Conservation (phyloP, 2,113 vertebrate species). For the Anhinga anhinga region DNA sequence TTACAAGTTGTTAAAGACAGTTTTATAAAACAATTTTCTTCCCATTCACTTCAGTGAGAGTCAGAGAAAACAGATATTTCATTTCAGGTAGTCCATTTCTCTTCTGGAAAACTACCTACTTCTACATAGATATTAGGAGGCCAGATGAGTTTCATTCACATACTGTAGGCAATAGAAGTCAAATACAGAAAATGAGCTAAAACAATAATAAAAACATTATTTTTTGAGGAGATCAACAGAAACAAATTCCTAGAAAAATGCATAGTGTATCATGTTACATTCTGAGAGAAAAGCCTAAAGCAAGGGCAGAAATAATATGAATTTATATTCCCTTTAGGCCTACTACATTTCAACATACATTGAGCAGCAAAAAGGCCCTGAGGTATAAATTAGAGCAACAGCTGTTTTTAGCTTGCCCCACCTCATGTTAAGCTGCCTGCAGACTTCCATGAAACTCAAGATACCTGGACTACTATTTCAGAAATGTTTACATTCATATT, state of each 20-base stretch:
- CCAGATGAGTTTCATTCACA: neutral
- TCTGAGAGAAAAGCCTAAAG: neutral
- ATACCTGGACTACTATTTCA: neutral
- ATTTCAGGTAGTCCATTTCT: neutral
- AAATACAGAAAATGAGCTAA: neutral
- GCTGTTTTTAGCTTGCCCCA: neutral
- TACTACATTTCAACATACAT: neutral
- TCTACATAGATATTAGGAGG: neutral
- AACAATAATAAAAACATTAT: neutral
- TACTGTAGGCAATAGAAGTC: neutral
- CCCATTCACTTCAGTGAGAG: neutral
- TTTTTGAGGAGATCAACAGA: neutral
- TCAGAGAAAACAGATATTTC: neutral
- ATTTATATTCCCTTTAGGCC: neutral
- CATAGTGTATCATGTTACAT: neutral
- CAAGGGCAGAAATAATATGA: neutral
- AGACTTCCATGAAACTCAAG: neutral
- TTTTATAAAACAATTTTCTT: neutral
- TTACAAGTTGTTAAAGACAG: neutral
- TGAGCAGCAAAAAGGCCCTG: conserved; percentile 13
- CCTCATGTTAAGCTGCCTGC: neutral
- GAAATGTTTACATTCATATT: neutral
- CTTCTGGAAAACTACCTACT: neutral
- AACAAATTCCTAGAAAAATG: neutral
- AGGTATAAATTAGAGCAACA: conserved; percentile 47